Evolutionary conservation across 64 coral and sea anemone genomes (phyloP).

Genomic region (Trachythela sp.): DNA sequence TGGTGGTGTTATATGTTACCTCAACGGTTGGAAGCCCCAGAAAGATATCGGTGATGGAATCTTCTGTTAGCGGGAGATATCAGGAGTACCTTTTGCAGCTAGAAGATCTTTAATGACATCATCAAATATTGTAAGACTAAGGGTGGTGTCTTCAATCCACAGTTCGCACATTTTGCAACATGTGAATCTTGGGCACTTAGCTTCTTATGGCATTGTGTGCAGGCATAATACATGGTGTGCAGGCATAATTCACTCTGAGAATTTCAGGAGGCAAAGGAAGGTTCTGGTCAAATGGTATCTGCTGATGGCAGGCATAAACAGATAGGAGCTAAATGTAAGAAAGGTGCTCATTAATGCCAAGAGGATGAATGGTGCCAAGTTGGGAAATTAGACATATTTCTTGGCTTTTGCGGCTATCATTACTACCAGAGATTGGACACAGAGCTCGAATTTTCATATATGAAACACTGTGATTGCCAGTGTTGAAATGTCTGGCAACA

Average conservation of each 20-base stretch:
- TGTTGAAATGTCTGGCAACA: no score
- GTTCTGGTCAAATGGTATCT: background rate
- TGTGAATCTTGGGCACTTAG: background rate
- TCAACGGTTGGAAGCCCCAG: background rate
- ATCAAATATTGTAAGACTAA: background rate
- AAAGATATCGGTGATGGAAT: background rate
- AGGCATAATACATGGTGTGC: background rate
- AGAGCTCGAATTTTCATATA: no score
- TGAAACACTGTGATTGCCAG: no score
- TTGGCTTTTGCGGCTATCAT: no score
- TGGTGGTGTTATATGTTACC: background rate
- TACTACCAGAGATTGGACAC: no score
- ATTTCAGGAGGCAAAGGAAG: background rate
- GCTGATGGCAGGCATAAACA: background rate
- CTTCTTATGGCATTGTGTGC: background rate
- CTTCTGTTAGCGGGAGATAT: background rate
- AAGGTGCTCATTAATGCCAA: no score
- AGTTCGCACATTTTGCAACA: conserved; percentile 19
- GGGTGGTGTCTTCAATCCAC: conserved; percentile 7
- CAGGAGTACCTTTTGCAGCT: background rate
- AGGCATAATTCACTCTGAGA: background rate
- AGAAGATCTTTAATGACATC: background rate
- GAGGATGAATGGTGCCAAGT: no score
- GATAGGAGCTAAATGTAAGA: no score
- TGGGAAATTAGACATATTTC: no score